Evolutionary conservation across 2,797 vertebrate species (phyloP), one percentile per base, ranked within the genome.

Genomic region (Nyctalus aviator): DNA sequence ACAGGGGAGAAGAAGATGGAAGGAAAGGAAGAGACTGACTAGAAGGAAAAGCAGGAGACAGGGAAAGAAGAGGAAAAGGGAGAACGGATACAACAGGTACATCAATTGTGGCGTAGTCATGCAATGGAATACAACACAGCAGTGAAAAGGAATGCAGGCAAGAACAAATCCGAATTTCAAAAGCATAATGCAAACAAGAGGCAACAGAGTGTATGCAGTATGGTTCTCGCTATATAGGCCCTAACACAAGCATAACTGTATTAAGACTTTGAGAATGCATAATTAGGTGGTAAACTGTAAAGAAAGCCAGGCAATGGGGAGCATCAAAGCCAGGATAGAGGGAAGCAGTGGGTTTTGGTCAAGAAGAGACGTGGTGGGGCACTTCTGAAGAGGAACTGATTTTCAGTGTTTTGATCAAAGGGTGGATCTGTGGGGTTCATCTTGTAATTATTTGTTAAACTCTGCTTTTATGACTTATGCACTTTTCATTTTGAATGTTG

Each of bases 21-120:
- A 91, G 46, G 25, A 71, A 23, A 44, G 23, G n/a, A 77, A 69
- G 48, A 55, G 3, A 37, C 20, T 6, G 8, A 3, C 12, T 27
- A 30, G 41, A 81, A 53, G 72, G 37, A 79, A 85, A 23, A 76
- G 4, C n/a, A 75, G n/a, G 30, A 79, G 50, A 69, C 30, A 1
- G 14, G 13, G 46, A 25, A 86, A 35, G 30, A 25, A 50, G 46
- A 71, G 30, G 57, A 4, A 30, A 35, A 78, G 0, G 6, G 62
- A 66, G 20, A 84, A 7, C 0, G 48, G 30, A 25, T 25, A 23
- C 59, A 55, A 44, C 30, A 14, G 72, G 18, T 35, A 14, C 48
- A 12, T 44, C 53, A 48, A 15, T 21, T 0, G 1, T 1, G 1
- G 7, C 0, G 0, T 6, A 1, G 0, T 50, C 4, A 0, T 7